Base-by-base conservation (phyloP, 2,797 vertebrate genomes). In the Cossypha dichroa region DNA sequence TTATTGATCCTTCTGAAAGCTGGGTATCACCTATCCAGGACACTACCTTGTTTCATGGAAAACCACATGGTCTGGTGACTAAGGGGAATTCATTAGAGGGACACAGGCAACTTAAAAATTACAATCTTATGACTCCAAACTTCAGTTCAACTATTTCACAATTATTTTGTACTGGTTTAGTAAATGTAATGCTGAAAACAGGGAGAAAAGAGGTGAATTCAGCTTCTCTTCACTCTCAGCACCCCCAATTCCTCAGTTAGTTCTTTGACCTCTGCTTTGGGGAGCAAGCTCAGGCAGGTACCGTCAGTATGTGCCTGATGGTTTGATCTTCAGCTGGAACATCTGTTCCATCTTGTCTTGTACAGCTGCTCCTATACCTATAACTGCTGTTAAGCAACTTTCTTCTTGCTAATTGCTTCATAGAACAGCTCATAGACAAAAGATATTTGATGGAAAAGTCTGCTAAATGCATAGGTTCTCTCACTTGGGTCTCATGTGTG, bases 291-390 rank as follows among this genome's bases (percentile, higher is more conserved):
- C 31, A 51, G 28, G 12, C 41, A 79, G 26, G 21, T 25, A 5
- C 26, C n/a, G 14, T 7, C 11, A 31, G 29, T 9, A 10, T 1
- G 4, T 36, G 7, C 40, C 23, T 11, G 15, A 4, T 3, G 8
- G 18, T 64, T 67, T 67, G 40, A 52, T 9, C 26, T 11, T 59
- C 40, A 60, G 9, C 1, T 80, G 48, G 45, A 85, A 8, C 7
- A 40, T 78, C 21, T 46, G 21, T 22, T 46, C 45, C 21, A 23
- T 46, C 10, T 81, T 41, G 28, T 31, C 7, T 33, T 28, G 10
- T 5, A 34, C 20, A 49, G 16, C 23, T 63, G 22, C 31, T 86
- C 25, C 33, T 64, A 4, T 7, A 13, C 23, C 41, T 74, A 2
- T 13, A 80, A 16, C 8, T 29, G 33, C n/a, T 2, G 0, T 5